A percentile compares a stretch with the other conserved stretches of the same genome.
These are phyloP conservation scores for Ceramica pisi DNA, from an alignment of 2,888 invertebrate genomes.

Conservation along the genomic window DNA sequence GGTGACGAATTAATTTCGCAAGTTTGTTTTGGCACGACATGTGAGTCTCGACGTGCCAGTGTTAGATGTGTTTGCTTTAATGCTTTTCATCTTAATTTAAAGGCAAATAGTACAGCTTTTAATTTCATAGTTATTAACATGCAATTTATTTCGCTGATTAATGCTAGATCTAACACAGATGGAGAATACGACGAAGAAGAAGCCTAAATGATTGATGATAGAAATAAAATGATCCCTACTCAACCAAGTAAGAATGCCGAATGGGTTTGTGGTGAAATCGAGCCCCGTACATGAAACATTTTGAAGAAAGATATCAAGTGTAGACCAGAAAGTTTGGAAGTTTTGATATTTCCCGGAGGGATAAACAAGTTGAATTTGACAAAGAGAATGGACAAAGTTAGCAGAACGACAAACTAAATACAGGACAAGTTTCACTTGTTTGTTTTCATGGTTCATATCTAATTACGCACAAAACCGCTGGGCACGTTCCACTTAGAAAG, in stretches of 20 bases:
- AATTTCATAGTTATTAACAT: constrained; percentile 61
- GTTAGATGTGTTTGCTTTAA: constrained; percentile 63
- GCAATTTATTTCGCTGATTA: constrained; percentile 61
- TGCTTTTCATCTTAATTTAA: constrained; percentile 48
- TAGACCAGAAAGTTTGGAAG: constrained; percentile 25
- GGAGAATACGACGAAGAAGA: constrained; percentile 65
- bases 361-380: constrained; percentile 40
- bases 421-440: constrained; percentile 45
- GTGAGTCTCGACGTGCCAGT: constrained; percentile 52
- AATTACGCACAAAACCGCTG: constrained; percentile 35
- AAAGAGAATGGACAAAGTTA: constrained; percentile 36
- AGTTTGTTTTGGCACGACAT: constrained; percentile 67
- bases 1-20: constrained; percentile 66
- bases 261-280: constrained; percentile 27
- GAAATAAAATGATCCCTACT: constrained; percentile 54
- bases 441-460: constrained; percentile 44
- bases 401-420: constrained; percentile 28
- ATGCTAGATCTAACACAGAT: constrained; percentile 68
- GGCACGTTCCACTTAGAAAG: constrained; percentile 35
- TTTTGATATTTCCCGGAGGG: constrained; percentile 36
- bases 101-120: constrained; percentile 60
- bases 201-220: constrained; percentile 66
- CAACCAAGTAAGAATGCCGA: constrained; percentile 11
- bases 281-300: constrained; percentile 23
- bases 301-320: constrained; percentile 33